A percentile compares a stretch with the other conserved stretches of the same genome.
Conservation (phyloP, 2,113 vertebrate species). For the Emydura subglobosa region DNA sequence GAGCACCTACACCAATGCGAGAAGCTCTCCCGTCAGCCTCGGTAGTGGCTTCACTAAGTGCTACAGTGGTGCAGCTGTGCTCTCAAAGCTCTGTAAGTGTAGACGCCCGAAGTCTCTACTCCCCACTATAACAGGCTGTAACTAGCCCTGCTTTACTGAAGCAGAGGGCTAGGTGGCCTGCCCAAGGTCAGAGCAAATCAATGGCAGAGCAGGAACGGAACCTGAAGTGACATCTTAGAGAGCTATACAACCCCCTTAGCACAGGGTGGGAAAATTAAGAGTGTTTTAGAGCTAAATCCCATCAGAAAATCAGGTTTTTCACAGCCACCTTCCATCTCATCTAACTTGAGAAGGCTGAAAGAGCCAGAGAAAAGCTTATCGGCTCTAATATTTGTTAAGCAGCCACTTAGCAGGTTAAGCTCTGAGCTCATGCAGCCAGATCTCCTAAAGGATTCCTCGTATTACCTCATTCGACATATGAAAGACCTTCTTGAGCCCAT, state of each 20-base stretch:
- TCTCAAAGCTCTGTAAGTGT: too few species aligned
- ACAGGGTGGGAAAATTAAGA: rapidly evolving
- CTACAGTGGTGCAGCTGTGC: too few species aligned
- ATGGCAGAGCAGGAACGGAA: background rate
- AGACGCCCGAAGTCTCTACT: too few species aligned
- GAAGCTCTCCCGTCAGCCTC: too few species aligned
- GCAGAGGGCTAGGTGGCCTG: background rate
- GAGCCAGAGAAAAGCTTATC: background rate
- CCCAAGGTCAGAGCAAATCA: rapidly evolving
- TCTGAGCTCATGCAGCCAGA: background rate
- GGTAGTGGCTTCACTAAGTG: too few species aligned
- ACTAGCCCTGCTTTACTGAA: background rate
- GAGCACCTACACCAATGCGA: too few species aligned
- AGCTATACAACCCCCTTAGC: background rate
- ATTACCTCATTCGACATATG: constrained; percentile 97
- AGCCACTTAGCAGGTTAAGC: background rate
- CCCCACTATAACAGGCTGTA: background rate
- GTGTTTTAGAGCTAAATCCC: rapidly evolving
- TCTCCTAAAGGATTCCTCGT: too few species aligned
- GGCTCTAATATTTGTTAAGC: rapidly evolving
- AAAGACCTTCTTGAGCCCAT: constrained; percentile 96
- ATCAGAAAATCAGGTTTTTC: background rate
- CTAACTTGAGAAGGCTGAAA: rapidly evolving
- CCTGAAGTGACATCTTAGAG: background rate
- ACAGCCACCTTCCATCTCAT: rapidly evolving